Percentiles rank a stretch among this genome's conserved stretches.
Conservation (phyloP, 2,797 vertebrate genomes). For the Alfaro cultratus region DNA sequence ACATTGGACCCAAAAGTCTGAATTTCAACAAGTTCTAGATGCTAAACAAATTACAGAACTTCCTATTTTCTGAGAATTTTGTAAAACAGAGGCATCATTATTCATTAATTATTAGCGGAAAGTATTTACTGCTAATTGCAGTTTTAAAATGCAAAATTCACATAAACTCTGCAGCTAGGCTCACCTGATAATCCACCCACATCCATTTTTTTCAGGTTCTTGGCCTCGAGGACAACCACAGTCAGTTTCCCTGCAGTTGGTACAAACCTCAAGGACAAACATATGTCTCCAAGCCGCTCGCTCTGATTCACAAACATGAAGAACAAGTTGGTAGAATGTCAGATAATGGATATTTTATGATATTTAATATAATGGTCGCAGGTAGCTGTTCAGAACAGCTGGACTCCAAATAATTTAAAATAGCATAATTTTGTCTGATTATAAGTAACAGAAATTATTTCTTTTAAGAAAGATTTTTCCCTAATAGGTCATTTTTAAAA, state of each 20-base stretch:
- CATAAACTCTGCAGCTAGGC: constrained; percentile 14
- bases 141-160: not conserved
- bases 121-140: not conserved
- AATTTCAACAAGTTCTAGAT: not conserved
- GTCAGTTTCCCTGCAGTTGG: constrained; percentile 97
- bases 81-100: not conserved
- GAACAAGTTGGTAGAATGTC: not conserved
- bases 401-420: constrained; percentile 5
- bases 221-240: constrained; percentile 95
- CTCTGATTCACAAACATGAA: constrained; percentile 80
- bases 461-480: not conserved
- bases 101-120: not conserved
- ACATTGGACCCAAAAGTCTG: not conserved
- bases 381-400: not conserved
- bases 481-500: not conserved
- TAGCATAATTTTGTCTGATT: constrained; percentile 5
- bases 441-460: not conserved
- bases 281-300: constrained; percentile 95
- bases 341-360: not conserved
- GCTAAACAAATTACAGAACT: not conserved
- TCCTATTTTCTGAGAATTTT: not conserved
- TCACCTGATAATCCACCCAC: constrained; percentile 96
- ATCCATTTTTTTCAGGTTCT: constrained; percentile 99
- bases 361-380: not conserved
- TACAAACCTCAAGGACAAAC: constrained; percentile 96